Evolutionary conservation across 1,140 invertebrate species (phyloP).

Genomic region (Meloidogyne exigua): DNA sequence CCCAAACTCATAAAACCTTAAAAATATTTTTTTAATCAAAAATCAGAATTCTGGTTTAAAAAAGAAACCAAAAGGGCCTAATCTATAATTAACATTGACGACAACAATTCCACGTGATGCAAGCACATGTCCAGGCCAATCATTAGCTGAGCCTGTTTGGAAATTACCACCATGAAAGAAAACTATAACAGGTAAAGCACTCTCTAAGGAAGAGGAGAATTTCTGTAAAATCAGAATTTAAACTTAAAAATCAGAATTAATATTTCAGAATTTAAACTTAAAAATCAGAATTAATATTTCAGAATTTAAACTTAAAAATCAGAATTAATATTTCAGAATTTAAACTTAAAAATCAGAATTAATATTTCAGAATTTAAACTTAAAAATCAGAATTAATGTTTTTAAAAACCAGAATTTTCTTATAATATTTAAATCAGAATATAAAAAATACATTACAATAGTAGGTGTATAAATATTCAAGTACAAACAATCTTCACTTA

Average conservation of each 20-base stretch:
- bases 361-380: no score
- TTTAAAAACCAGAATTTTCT: no score
- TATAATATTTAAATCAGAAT: constrained; percentile 33
- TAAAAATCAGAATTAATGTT: no score
- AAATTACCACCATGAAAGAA: constrained; percentile 34
- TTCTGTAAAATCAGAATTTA: constrained; percentile 15
- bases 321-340: no score
- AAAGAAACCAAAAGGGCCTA: constrained; percentile 78
- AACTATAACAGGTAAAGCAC: constrained; percentile 16
- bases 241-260: constrained; percentile 4
- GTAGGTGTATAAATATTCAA: constrained; percentile 80
- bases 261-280: no score
- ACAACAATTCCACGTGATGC: constrained; percentile 85
- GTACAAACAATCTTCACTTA: constrained; percentile 61
- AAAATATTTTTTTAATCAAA: no score
- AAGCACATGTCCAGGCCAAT: constrained; percentile 52
- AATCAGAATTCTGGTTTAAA: no score
- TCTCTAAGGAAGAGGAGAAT: neutral
- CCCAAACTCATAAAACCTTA: constrained; percentile 59
- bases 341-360: no score
- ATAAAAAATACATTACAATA: constrained; percentile 40
- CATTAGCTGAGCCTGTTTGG: constrained; percentile 36
- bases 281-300: no score
- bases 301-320: no score
- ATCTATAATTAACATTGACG: constrained; percentile 91